A percentile compares a stretch with the other conserved stretches of the same genome.
Evolutionary conservation across 2,113 vertebrate species (phyloP).

Genomic region (Psilopogon haemacephalus): DNA sequence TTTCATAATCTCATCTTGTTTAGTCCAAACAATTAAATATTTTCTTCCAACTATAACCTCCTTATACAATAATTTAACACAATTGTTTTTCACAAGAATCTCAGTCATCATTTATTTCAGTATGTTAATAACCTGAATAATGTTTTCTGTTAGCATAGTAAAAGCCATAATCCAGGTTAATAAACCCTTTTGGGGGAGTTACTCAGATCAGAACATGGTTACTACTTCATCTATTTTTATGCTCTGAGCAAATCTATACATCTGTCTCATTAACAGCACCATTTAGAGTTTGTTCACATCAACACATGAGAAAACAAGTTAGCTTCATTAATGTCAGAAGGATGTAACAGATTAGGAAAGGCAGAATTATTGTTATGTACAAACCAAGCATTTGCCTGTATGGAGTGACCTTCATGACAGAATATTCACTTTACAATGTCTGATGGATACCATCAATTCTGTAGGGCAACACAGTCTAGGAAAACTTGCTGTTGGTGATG

Average conservation of each 20-base stretch:
- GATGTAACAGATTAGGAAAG: background rate
- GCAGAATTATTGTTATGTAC: background rate
- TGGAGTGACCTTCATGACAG: background rate
- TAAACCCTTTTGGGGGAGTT: background rate
- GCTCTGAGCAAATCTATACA: background rate
- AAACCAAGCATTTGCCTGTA: background rate
- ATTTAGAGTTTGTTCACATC: background rate
- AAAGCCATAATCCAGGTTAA: background rate
- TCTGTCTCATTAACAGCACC: background rate
- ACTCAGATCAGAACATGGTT: background rate
- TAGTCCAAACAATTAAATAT: background rate
- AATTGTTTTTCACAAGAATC: constrained; percentile 4
- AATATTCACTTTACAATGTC: background rate
- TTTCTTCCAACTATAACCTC: background rate
- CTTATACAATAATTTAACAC: background rate
- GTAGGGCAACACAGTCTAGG: background rate
- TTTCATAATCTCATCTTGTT: background rate
- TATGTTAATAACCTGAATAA: background rate
- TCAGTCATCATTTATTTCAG: background rate
- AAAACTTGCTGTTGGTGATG: background rate
- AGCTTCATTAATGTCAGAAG: background rate
- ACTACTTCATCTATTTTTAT: background rate
- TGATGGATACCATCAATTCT: background rate
- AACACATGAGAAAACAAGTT: background rate
- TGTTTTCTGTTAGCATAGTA: background rate